Percentiles rank a stretch among this genome's conserved stretches.
These are phyloP conservation scores for Agrotis clavis DNA, from an alignment of 2,888 invertebrate genomes.

Conservation along the genomic window DNA sequence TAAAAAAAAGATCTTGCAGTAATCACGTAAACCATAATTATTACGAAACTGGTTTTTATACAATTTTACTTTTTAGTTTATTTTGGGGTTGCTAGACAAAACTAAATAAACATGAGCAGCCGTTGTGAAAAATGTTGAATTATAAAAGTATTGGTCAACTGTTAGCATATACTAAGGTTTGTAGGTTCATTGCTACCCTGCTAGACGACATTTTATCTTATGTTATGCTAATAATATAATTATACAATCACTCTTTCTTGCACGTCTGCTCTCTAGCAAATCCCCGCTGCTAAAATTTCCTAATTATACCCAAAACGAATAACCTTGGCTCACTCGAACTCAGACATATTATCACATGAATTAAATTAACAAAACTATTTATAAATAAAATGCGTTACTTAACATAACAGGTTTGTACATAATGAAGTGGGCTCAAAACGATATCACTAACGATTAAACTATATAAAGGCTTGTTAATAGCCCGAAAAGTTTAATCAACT, in stretches of 20 bases:
- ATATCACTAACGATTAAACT: conserved; percentile 14
- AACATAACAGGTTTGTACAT: conserved; percentile 29
- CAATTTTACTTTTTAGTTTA: not conserved
- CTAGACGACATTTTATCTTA: not conserved
- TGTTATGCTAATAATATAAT: not conserved
- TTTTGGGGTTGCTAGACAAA: not conserved
- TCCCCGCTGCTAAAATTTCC: not conserved
- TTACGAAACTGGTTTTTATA: not conserved
- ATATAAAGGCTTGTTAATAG: not conserved
- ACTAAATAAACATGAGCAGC: not conserved
- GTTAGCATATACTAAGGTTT: not conserved
- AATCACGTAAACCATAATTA: not conserved
- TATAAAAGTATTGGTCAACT: not conserved
- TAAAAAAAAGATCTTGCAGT: no score
- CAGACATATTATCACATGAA: conserved; percentile 25
- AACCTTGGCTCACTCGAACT: conserved; percentile 31
- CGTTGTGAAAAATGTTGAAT: not conserved
- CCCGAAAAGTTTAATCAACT: conserved; percentile 27
- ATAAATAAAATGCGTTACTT: conserved; percentile 8
- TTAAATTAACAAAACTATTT: conserved; percentile 39
- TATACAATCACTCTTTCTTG: not conserved
- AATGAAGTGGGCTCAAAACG: conserved; percentile 7
- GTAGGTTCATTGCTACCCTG: not conserved
- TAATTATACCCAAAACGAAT: not conserved
- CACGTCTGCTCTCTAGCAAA: not conserved